phyloP scores from a whole-genome alignment of 2,113 vertebrate genomes.

The Elachura formosa region DNA sequence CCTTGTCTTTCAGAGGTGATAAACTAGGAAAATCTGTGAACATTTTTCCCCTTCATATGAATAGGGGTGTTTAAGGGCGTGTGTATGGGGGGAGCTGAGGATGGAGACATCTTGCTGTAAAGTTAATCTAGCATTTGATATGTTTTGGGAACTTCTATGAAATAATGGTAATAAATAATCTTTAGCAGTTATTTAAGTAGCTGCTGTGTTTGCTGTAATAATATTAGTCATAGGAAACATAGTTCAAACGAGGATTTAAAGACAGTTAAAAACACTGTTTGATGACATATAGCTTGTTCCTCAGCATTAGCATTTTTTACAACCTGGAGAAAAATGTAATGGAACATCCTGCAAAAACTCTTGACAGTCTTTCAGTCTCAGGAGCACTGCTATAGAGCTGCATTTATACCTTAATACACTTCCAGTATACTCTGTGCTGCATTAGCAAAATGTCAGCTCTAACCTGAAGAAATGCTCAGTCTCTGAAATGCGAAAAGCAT shows the following conservation, averaged over 20 bases:
- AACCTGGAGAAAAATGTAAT: background rate
- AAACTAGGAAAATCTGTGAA: background rate
- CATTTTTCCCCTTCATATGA: background rate
- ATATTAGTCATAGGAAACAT: background rate
- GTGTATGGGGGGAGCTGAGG: background rate
- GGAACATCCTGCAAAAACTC: background rate
- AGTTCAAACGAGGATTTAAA: background rate
- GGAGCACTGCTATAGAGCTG: background rate
- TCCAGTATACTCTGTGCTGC: background rate
- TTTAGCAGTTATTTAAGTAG: background rate
- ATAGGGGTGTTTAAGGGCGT: rapidly evolving
- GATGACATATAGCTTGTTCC: background rate
- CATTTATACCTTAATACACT: background rate
- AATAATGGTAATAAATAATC: background rate
- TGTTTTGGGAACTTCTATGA: background rate
- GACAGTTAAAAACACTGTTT: background rate
- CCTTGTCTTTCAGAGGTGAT: background rate
- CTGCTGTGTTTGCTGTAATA: background rate
- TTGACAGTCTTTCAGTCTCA: background rate
- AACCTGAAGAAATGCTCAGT: background rate
- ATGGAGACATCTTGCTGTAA: background rate
- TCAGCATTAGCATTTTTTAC: background rate
- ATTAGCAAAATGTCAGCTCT: conserved; percentile 7
- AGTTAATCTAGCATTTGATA: background rate
- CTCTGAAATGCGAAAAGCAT: background rate